Evolutionary conservation across 64 coral and sea anemone genomes (phyloP), one percentile per base, ranked within the genome.

Genomic region (Stichodactyla mertensii): DNA sequence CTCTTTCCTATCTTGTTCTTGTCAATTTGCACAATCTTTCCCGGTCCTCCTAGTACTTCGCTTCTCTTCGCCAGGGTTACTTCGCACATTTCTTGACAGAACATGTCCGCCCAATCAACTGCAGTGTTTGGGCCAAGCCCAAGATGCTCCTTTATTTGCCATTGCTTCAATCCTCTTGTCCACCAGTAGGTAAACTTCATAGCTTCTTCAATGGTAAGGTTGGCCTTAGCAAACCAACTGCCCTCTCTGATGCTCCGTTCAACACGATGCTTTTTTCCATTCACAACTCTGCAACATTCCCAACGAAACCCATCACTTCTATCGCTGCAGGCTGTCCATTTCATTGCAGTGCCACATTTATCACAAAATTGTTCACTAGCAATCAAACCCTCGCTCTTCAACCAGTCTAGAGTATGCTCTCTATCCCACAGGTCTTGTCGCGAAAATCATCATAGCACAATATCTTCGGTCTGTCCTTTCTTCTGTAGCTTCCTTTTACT

Each of bases 171-270:
- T 56, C 77, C 87, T 31, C 28, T 31, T 31, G 28, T 31, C 28
- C 28, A 31, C 0, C 0, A 31, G 28, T 1, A 31, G 28, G 79
- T 83, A 83, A 89, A 82, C 78, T 83, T 89, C 28, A 31, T 31
- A 60, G 78, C 60, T 82, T 89, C 79, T 66, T 89, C 79, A 80
- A 89, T 89, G 54, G 87, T 89, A 55, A 89, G 64, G 82, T 89
- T 89, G 0, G 82, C 61, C 22, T 89, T 23, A 31, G 84, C 82
- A 64, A 89, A 84, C 88, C 62, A 89, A 74, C 80, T 84, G 83
- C 88, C 80, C 70, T 89, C 88, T 77, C 88, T 62, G 57, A 89
- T 84, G 80, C 88, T 89, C 28, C 31, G 84, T 18, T 84, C 88
- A 22, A 51, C 20, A 84, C 88, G 80, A 89, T 84, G 80, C 88